Base-by-base conservation (phyloP, 1,140 invertebrate species). In the Andrena cerasifolii region DNA sequence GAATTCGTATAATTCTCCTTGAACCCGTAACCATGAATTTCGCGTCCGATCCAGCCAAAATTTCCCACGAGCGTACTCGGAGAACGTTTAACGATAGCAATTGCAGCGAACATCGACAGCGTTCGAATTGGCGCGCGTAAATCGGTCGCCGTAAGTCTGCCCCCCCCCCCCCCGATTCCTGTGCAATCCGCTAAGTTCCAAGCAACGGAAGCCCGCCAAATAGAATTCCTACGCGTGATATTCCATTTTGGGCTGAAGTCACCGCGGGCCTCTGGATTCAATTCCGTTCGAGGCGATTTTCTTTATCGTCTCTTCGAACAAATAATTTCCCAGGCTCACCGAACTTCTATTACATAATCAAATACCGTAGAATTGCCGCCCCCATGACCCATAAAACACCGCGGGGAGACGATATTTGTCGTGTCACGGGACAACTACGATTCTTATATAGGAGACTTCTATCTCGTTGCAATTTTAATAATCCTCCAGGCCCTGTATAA, bases 161-260 rank as follows among this genome's bases (percentile, higher is more conserved):
- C 18, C 26, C 7, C 18, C n/a, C n/a, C 24, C 26, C 7, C 12
- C 28, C n/a, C n/a, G n/a, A n/a, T n/a, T n/a, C n/a, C n/a, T n/a
- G 40, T n/a, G 68, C 28, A 21, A 59, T 33, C 33, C 71, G 71
- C 36, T 26, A 66, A 74, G 8, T 72, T 62, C 10, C 43, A 56
- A 49, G 14, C 16, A 33, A 16, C 33, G 33, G 33, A 40, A 54
- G 45, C 59, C 8, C n/a, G 36, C 33, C 43, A 49, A 74, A 66
- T 74, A 56, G 72, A 74, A 74, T 74, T 74, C 36, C 72, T 66
- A n/a, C 49, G 72, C 62, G 66, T 61, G 72, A 74, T n/a, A 74
- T 74, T 74, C 72, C 61, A 66, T 74, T 74, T 74, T 74, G 66
- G 49, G 24, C 45, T n/a, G 72, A 36, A 31, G 31, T 66, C 65